Conservation (phyloP, 1,140 invertebrate genomes). For the Protaetia brevitarsis region DNA sequence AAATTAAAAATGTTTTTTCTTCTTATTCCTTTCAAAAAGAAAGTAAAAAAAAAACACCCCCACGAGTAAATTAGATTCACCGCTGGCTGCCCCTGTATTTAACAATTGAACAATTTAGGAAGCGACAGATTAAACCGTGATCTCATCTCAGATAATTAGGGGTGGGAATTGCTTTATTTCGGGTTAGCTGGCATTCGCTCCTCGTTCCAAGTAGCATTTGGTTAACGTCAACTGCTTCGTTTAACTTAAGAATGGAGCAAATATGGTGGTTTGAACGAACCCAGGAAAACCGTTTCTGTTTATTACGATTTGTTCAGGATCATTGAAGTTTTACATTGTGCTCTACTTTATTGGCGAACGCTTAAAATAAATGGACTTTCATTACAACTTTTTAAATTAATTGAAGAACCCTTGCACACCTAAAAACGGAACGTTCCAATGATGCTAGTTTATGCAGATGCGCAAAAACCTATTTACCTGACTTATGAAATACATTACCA, state of each 20-base stretch:
- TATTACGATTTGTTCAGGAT: too few species aligned
- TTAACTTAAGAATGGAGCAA: slow-evolving; percentile 1
- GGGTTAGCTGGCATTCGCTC: slow-evolving; percentile 7
- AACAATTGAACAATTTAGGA: slow-evolving; percentile 21
- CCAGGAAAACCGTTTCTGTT: too few species aligned
- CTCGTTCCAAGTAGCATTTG: slow-evolving; percentile 19
- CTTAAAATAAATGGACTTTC: too few species aligned
- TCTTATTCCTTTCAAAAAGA: background rate
- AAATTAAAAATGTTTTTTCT: slow-evolving; percentile 1
- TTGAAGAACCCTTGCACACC: too few species aligned
- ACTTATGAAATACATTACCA: too few species aligned
- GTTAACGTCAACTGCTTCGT: slow-evolving; percentile 18
- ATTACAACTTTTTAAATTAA: too few species aligned
- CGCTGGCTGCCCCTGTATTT: slow-evolving; percentile 7
- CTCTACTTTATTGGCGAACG: too few species aligned
- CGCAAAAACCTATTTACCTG: too few species aligned
- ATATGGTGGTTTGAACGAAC: too few species aligned
- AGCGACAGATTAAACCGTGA: slow-evolving; percentile 21
- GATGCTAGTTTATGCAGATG: too few species aligned
- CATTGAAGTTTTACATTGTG: too few species aligned
- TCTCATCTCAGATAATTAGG: slow-evolving; percentile 22
- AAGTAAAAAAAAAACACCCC: background rate
- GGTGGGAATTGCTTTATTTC: slow-evolving; percentile 22
- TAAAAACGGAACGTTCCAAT: too few species aligned
- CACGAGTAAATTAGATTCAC: slow-evolving; percentile 20